Percentiles rank a stretch among this genome's conserved stretches.
Conservation (phyloP, 2,888 invertebrate species). For the Himalopsyche anomala region DNA sequence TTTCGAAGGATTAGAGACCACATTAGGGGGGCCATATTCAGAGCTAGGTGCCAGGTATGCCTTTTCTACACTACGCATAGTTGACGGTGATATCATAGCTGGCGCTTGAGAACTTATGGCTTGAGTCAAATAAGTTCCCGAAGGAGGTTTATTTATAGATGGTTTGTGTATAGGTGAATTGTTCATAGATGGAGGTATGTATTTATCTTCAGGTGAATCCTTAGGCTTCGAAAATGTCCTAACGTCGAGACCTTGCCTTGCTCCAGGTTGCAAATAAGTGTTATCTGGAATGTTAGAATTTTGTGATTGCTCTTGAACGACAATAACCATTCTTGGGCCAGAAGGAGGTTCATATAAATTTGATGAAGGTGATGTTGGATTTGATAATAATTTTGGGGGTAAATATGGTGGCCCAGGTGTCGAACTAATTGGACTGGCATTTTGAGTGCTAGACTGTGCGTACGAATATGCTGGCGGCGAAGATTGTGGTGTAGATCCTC, state of each 20-base stretch:
- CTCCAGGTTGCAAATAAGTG: slow-evolving; percentile 46
- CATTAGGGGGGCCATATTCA: slow-evolving; percentile 39
- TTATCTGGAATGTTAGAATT: slow-evolving; percentile 36
- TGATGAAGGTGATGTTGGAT: slow-evolving; percentile 32
- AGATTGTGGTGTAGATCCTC: slow-evolving; percentile 5
- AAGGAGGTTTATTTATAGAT: neutral
- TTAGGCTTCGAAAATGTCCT: neutral
- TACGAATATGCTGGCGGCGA: slow-evolving; percentile 42
- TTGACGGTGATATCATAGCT: slow-evolving; percentile 8
- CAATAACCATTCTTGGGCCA: slow-evolving; percentile 37
- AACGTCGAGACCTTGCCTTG: neutral
- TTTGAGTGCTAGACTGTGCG: neutral
- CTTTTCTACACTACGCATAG: slow-evolving; percentile 13
- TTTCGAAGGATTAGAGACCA: slow-evolving; percentile 8
- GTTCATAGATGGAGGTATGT: slow-evolving; percentile 29
- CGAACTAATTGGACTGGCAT: slow-evolving; percentile 26
- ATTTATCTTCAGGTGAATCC: slow-evolving; percentile 41
- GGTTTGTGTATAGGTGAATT: neutral
- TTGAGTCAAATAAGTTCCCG: slow-evolving; percentile 44
- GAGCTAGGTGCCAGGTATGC: slow-evolving; percentile 53
- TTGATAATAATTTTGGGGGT: slow-evolving; percentile 48
- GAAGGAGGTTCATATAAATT: slow-evolving; percentile 47
- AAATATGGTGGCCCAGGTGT: slow-evolving; percentile 58
- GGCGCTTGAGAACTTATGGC: slow-evolving; percentile 3
- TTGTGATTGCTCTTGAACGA: slow-evolving; percentile 44